phyloP scores from a whole-genome alignment of 2,888 invertebrate species.

The Agrochola macilenta region DNA sequence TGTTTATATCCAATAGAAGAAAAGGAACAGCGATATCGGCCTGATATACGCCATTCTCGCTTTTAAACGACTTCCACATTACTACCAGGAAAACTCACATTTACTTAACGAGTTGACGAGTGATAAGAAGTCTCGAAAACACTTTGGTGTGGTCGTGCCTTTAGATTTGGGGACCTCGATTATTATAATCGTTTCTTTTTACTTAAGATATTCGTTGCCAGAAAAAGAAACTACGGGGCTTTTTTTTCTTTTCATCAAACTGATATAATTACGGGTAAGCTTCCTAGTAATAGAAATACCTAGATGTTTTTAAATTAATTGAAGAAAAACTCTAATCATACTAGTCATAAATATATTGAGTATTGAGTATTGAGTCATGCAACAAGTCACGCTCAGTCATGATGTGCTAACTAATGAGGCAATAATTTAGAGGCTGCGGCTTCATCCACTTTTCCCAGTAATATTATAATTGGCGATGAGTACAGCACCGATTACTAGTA shows the following conservation, averaged over 20 bases:
- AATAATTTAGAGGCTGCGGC: neutral
- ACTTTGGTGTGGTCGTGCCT: conserved; percentile 14
- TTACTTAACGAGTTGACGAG: conserved; percentile 47
- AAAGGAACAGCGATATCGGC: conserved; percentile 73
- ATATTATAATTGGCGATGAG: too few relatives aligned
- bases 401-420: neutral
- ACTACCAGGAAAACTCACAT: conserved; percentile 67
- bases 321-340: neutral
- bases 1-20: conserved; percentile 79
- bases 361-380: too few relatives aligned
- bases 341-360: too few relatives aligned
- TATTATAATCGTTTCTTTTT: conserved; percentile 48
- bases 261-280: neutral
- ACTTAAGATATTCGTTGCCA: conserved; percentile 18
- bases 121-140: conserved; percentile 45
- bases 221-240: neutral
- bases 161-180: conserved; percentile 39
- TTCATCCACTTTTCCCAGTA: too few relatives aligned
- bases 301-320: neutral
- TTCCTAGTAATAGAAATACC: neutral
- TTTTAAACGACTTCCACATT: conserved; percentile 68
- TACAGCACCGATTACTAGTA: too few relatives aligned
- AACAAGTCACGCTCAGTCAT: neutral
- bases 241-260: conserved; percentile 12
- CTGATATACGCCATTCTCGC: conserved; percentile 72